A percentile compares a stretch with the other conserved stretches of the same genome.
Conservation (phyloP, 2,113 vertebrate genomes). For the Thalassarche chlororhynchos region DNA sequence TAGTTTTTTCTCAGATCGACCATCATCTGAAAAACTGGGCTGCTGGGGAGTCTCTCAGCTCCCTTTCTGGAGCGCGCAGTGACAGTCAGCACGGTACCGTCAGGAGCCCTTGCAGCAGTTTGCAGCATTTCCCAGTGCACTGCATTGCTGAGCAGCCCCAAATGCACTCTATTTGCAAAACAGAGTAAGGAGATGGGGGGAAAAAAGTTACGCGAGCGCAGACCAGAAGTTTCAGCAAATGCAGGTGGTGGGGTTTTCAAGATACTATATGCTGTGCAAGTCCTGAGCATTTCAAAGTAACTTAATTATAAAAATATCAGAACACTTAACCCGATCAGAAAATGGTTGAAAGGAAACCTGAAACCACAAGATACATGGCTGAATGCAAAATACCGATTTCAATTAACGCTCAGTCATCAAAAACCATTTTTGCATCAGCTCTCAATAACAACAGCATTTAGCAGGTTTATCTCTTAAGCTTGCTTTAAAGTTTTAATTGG, state of each 20-base stretch:
- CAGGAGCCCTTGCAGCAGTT: not conserved
- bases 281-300: not conserved
- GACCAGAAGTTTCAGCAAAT: not conserved
- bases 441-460: not conserved
- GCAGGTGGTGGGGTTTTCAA: not conserved
- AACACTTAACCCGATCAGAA: not conserved
- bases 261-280: not conserved
- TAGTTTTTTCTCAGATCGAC: not conserved
- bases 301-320: not conserved
- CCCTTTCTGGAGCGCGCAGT: not conserved
- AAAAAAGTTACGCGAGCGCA: not conserved
- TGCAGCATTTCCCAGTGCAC: rapidly evolving
- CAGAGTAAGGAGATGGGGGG: not conserved
- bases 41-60: not conserved
- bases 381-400: not conserved
- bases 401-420: not conserved
- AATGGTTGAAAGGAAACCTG: not conserved
- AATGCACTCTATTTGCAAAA: not conserved
- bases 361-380: not conserved
- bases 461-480: not conserved
- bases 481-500: not conserved
- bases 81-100: rapidly evolving
- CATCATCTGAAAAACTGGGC: not conserved
- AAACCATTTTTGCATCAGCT: not conserved
- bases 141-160: not conserved